Base-by-base conservation (phyloP, 1,140 invertebrate species). In the Trichogramma pretiosum region DNA sequence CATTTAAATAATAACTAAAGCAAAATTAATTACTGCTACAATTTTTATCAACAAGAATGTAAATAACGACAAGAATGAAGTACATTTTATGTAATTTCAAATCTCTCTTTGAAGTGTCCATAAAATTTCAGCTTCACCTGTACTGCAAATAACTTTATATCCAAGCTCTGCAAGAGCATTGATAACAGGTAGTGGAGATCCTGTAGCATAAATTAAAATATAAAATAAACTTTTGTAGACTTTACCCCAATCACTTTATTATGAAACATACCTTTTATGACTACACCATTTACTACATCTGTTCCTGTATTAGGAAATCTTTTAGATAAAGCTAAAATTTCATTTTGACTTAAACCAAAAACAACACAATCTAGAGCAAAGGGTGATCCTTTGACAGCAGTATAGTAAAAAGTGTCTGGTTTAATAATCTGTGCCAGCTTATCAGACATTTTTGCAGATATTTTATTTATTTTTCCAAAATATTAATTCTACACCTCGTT, bases 51-150 rank as follows among this genome's bases (percentile, higher is more conserved):
- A n/a, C n/a, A n/a, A n/a, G n/a, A n/a, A n/a, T n/a, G n/a, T n/a
- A n/a, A n/a, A 28, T 11, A 28, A 28, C 11, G 24, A 28, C 24
- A 28, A 28, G 24, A 28, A 7, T 11, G 24, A 43, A 43, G n/a
- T 4, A 37, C 7, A 16, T 28, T 21, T 17, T 13, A 2, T 33
- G 9, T 17, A 26, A 22, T 49, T 16, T 64, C 63, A 68, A 59
- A 81, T 64, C 67, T 87, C 84, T 59, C 86, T 77, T 62, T 85
- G 79, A 66, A 88, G 70, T 21, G 85, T 89, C 85, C 85, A 89
- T 57, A 84, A 79, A 57, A 85, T 79, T 68, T 88, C 85, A 13
- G 79, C 71, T 62, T 88, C 85, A 18, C 85, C 85, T 50, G 83
- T 84, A 63, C 77, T 84, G 58, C 79, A 79, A 52, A 87, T 69